Evolutionary conservation across 2,113 vertebrate species (phyloP), one percentile per base, ranked within the genome.

Genomic region (Nothobranchius kuhntae): DNA sequence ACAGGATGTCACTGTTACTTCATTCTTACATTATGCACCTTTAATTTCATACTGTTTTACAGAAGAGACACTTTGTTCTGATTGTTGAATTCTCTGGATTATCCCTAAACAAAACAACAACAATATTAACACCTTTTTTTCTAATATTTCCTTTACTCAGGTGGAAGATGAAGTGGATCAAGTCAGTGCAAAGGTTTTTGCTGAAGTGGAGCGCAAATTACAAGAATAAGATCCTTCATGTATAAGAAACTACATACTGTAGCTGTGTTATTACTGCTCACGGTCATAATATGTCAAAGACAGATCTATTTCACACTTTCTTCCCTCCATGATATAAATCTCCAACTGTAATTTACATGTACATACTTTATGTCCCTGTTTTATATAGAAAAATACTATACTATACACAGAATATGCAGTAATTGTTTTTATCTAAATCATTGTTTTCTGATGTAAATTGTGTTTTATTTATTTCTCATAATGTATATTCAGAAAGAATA

Each of bases 121-220:
- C 7, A 26, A 26, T 15, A 45, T 45, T 45, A 42, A 42, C 44
- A 45, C 13, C 13, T 17, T 81, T 63, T 35, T 52, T 12, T 67
- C 7, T 53, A 51, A 3, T 17, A 15, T 62, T 36, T 55, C 24
- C 47, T 48, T 55, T 81, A 1, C 48, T 40, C 57, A 94, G 93
- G 92, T 94, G 53, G 80, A 91, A 83, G 93, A 94, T 86, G 92
- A 94, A 90, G 81, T 93, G 70, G 92, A 94, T 91, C 90, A 93
- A 83, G 53, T 92, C 65, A 94, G 76, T 52, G 71, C 82, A 51
- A 93, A 89, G 72, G 92, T 92, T 69, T 94, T 93, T 72, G 68
- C 76, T 13, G 92, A 93, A 52, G 55, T 94, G 74, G 93, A 94
- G 17, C 78, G 57, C 14, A 93, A 93, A 80, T 74, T 94, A 63